phyloP scores from a whole-genome alignment of 2,797 vertebrate species.

The Aplochiton taeniatus region DNA sequence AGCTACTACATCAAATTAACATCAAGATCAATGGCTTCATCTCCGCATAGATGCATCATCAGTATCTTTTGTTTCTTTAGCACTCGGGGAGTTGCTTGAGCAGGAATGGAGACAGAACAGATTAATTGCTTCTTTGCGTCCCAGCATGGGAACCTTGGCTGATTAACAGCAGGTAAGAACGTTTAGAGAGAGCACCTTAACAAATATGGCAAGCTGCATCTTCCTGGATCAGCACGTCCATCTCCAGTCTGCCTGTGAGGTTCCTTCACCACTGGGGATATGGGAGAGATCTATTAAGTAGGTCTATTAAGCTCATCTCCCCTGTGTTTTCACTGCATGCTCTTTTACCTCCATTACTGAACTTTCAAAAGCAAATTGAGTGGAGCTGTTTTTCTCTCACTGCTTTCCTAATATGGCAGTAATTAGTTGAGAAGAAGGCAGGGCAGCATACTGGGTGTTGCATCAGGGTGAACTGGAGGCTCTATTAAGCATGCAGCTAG shows the following conservation, averaged over 20 bases:
- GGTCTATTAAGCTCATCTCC: conserved; percentile 31
- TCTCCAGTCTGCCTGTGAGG: conserved; percentile 18
- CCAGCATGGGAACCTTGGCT: conserved; percentile 40
- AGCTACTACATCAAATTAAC: conserved; percentile 50
- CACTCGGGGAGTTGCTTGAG: conserved; percentile 47
- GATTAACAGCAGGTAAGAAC: conserved; percentile 31
- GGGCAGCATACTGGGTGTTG: conserved; percentile 39
- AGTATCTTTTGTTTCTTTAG: conserved; percentile 48
- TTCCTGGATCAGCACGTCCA: conserved; percentile 31
- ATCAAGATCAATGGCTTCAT: conserved; percentile 57
- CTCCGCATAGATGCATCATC: conserved; percentile 49
- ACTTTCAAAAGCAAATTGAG: conserved; percentile 60
- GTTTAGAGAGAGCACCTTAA: conserved; percentile 35
- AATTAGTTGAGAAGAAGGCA: conserved; percentile 60
- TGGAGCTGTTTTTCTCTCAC: conserved; percentile 59
- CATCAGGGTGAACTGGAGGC: conserved; percentile 43
- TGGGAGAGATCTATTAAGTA: conserved; percentile 39
- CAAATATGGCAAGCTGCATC: conserved; percentile 37
- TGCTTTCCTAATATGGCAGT: conserved; percentile 66
- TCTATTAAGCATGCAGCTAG: conserved; percentile 52
- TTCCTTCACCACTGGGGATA: too few relatives aligned
- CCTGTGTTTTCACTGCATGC: conserved; percentile 35
- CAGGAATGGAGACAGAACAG: conserved; percentile 37
- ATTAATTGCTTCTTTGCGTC: conserved; percentile 48
- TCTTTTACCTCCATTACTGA: conserved; percentile 39